Evolutionary conservation across 2,888 invertebrate genomes (phyloP).

Genomic region (Griposia aprilina): DNA sequence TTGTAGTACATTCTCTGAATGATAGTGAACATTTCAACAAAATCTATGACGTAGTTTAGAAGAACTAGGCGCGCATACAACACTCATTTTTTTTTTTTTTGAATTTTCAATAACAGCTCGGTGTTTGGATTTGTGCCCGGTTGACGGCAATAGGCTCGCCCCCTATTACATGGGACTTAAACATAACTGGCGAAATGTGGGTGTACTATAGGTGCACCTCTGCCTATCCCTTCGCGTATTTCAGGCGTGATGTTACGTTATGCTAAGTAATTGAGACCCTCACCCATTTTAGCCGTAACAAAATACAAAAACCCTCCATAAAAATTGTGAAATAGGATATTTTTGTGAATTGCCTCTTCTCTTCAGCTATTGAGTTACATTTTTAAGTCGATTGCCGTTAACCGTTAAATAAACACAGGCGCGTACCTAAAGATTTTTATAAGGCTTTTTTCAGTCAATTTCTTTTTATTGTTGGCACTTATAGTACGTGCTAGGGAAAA

Average conservation of each 20-base stretch:
- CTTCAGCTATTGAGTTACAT: background rate
- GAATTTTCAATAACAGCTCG: background rate
- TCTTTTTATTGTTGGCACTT: slow-evolving; percentile 18
- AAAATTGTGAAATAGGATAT: background rate
- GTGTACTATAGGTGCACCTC: too few species aligned
- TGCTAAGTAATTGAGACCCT: too few species aligned
- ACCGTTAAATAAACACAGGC: slow-evolving; percentile 16
- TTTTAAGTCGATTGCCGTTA: slow-evolving; percentile 15
- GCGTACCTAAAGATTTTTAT: background rate
- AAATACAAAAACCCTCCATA: background rate
- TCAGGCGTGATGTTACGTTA: background rate
- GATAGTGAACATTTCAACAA: too few species aligned
- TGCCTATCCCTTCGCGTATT: too few species aligned
- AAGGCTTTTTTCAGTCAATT: slow-evolving; percentile 12
- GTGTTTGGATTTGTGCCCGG: background rate
- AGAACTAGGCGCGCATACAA: too few species aligned
- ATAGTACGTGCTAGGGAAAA: background rate
- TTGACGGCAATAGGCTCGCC: background rate
- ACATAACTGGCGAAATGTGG: too few species aligned
- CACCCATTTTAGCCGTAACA: too few species aligned
- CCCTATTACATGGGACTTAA: background rate
- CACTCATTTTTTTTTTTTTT: background rate
- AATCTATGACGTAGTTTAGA: too few species aligned
- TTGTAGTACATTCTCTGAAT: too few species aligned
- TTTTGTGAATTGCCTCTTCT: background rate